Percentiles rank a stretch among this genome's conserved stretches.
Conservation (phyloP, 2,797 vertebrate species). For the Spheniscus humboldti region DNA sequence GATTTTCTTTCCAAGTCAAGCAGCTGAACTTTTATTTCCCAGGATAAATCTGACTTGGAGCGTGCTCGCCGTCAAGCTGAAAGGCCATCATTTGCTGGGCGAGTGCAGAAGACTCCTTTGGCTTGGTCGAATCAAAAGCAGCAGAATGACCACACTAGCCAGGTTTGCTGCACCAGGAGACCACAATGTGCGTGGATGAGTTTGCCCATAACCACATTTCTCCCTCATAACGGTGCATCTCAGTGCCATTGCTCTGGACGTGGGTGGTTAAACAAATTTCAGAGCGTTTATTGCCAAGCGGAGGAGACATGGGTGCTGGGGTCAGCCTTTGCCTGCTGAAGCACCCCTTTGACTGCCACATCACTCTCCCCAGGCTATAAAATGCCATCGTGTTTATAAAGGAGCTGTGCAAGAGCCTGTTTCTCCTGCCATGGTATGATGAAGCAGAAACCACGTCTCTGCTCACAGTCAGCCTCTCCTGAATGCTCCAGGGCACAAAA, state of each 20-base stretch:
- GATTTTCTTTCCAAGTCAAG: not conserved
- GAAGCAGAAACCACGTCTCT: not conserved
- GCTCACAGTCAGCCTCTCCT: not conserved
- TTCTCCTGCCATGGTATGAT: fast-evolving
- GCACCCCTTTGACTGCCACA: too few relatives aligned
- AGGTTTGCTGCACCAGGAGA: not conserved
- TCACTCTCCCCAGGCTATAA: not conserved
- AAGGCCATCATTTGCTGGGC: not conserved
- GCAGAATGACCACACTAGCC: not conserved
- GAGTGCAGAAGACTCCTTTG: not conserved
- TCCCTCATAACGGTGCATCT: not conserved
- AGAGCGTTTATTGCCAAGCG: not conserved
- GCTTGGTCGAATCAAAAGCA: not conserved
- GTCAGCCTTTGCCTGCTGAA: not conserved
- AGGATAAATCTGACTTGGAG: not conserved
- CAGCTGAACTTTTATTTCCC: not conserved
- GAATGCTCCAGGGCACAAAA: not conserved
- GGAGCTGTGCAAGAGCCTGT: not conserved
- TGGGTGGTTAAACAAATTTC: not conserved
- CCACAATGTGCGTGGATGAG: fast-evolving
- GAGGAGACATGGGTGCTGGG: not conserved
- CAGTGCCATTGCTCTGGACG: not conserved
- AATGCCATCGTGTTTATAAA: not conserved
- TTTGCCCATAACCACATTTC: not conserved
- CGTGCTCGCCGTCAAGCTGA: fast-evolving